phyloP scores from a whole-genome alignment of 2,113 vertebrate genomes.

The Mesoclemmys tuberculata region DNA sequence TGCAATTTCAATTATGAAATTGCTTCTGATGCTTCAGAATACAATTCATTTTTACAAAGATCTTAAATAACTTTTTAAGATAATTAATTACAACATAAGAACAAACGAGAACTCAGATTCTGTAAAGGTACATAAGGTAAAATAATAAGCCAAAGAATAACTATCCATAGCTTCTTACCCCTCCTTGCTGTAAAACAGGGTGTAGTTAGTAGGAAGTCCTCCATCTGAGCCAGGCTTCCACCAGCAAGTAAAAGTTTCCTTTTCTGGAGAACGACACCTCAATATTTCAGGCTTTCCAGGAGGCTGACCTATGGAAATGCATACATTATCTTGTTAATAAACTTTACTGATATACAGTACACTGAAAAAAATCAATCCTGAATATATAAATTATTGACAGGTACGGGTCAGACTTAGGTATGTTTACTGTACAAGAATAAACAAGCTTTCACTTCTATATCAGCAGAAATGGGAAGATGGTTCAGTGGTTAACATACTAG shows the following conservation, averaged over 20 bases:
- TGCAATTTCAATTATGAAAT: not conserved
- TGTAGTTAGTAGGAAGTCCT: slow-evolving; percentile 86
- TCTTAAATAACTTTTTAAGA: not conserved
- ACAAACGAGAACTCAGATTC: not conserved
- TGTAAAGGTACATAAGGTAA: not conserved
- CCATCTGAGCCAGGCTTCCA: slow-evolving; percentile 89
- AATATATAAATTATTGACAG: not conserved
- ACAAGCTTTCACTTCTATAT: not conserved
- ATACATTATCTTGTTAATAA: slow-evolving; percentile 28
- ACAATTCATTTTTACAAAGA: not conserved
- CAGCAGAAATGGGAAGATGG: not conserved
- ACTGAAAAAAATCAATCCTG: not conserved
- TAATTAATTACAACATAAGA: not conserved
- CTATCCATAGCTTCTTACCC: slow-evolving; percentile 75
- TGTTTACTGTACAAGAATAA: not conserved
- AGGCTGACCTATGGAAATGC: slow-evolving; percentile 77
- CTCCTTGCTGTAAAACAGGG: slow-evolving; percentile 88
- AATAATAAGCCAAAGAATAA: not conserved
- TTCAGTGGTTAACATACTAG: not conserved
- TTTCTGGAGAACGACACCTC: slow-evolving; percentile 90
- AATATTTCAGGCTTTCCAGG: slow-evolving; percentile 87
- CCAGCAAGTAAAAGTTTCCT: slow-evolving; percentile 96
- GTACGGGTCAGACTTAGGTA: not conserved
- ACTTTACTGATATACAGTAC: not conserved
- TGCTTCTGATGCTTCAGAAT: not conserved